phyloP scores from a whole-genome alignment of 1,140 invertebrate species.

The Pectinophora gossypiella region DNA sequence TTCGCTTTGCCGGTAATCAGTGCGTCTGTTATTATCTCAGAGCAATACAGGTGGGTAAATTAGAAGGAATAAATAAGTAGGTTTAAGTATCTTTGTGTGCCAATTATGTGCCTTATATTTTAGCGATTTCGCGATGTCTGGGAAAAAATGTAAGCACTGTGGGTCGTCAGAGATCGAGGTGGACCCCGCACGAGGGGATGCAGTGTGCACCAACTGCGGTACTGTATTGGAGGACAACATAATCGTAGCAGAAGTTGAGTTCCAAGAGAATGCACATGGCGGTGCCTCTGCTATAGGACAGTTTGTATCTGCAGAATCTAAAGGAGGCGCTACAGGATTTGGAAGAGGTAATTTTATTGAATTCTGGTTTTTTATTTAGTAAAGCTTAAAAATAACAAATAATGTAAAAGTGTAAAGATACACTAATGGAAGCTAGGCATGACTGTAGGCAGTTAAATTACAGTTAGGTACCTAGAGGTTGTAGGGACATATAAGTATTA shows the following conservation, averaged over 20 bases:
- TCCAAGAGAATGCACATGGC: conserved; percentile 94
- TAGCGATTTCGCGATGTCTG: conserved; percentile 61
- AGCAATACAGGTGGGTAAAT: no score
- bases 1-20: no score
- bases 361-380: no score
- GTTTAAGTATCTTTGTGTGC: no score
- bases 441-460: no score
- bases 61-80: no score
- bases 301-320: conserved; percentile 93
- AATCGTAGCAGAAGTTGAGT: conserved; percentile 97
- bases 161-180: conserved; percentile 96
- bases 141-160: conserved; percentile 91
- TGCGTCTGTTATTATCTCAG: no score
- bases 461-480: no score
- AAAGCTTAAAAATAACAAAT: no score
- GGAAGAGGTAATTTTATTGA: conserved; percentile 82
- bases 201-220: conserved; percentile 97
- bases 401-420: no score
- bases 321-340: conserved; percentile 86
- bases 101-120: background rate
- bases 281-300: conserved; percentile 92
- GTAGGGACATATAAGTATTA: no score
- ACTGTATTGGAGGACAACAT: conserved; percentile 96
- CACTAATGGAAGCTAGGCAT: no score
- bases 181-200: conserved; percentile 94